Base-by-base conservation (phyloP, 2,113 vertebrate species). In the Sclerurus mexicanus region DNA sequence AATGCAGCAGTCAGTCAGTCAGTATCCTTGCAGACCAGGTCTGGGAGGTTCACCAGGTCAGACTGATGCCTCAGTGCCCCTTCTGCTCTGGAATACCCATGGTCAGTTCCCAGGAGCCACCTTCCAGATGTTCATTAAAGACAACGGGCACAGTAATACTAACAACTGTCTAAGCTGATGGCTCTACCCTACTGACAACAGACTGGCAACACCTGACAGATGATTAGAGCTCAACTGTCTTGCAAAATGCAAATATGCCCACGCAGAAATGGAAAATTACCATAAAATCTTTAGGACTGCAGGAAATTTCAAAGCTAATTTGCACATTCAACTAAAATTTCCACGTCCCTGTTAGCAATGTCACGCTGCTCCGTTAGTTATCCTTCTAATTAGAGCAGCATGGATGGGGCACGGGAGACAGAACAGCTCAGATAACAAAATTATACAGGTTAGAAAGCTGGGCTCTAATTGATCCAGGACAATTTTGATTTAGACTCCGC, bases 231-330 rank as follows among this genome's bases (percentile, higher is more conserved):
- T 93, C 88, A 97, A 96, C 93, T 95, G 90, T 92, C 96, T 95
- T 93, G 96, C 94, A 96, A 97, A 97, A 98, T 97, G 97, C 97
- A 98, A 98, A 98, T 97, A 95, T 46, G 93, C 96, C 96, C 93
- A 93, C 95, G 97, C 96, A 97, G 97, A 97, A 97, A 97, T 88
- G 85, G 96, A 96, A 98, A 98, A 98, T 97, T 97, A 97, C 96
- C 97, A 95, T 97, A 97, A 97, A 98, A 98, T 96, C 97, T 98
- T 98, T 93, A 97, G 87, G 96, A 95, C 93, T 89, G 95, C 83
- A 89, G 97, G 97, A 97, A 98, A 98, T 96, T 95, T 97, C 96
- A 96, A 90, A 98, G 97, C 91, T 97, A 96, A 98, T 98, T 98
- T 98, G 96, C 86, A 89, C 96, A 88, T 90, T 96, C 96, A 96